Evolutionary conservation across 1,140 invertebrate species (phyloP), one percentile per base, ranked within the genome.

Genomic region (Drosophila sturtevanti): DNA sequence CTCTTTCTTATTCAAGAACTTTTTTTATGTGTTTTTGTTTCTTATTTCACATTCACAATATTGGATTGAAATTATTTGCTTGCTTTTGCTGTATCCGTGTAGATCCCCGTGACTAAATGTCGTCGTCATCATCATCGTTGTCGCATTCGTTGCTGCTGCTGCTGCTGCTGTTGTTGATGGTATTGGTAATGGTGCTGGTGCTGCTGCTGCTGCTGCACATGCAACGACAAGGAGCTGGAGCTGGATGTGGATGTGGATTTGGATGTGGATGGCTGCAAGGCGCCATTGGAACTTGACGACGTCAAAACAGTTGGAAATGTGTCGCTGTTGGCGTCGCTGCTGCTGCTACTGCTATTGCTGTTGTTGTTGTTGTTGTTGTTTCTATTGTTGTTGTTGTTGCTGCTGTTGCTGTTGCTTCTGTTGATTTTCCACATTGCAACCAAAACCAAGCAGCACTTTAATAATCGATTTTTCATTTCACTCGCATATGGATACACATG

Each of bases 291-390:
- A 90, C 67, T 72, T 59, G 70, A 60, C 77, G 41, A 80, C 74
- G 77, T 89, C 84, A 89, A 89, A 80, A 84, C 79, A 89, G 74
- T 85, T 90, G 87, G 87, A 90, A 90, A 72, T 90, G 87, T 86
- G 87, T 81, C 87, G 72, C 82, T 79, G 86, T 63, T 31, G 0
- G 34, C 56, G 24, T 18, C 55, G 63, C 60, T 81, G 78, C 52
- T 60, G 63, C 55, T 71, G 35, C 44, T 35, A 54, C 41, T 44
- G 41, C 14, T 44, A 61, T n/a, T 41, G 58, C 37, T 54, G 74
- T 34, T 51, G 62, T 38, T 65, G 70, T 60, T 70, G 77, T 63
- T 55, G 61, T 35, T 68, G 58, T 31, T 51, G 21, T 22, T 61
- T 60, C 37, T 44, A n/a, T 52, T 62, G 54, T 6, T 31, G 62